Evolutionary conservation across 2,888 invertebrate genomes (phyloP).

Genomic region (Mallateleia sp.): DNA sequence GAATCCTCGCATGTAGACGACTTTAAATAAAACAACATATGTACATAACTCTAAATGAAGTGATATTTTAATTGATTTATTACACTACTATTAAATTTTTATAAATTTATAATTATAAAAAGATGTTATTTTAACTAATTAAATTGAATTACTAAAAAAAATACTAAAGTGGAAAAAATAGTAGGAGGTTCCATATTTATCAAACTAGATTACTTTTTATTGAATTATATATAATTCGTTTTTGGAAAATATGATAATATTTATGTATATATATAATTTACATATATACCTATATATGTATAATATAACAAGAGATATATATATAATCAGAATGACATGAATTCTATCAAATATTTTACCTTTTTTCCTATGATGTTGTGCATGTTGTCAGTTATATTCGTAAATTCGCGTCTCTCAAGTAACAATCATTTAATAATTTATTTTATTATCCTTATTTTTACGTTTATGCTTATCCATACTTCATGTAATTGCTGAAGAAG

Average conservation of each 20-base stretch:
- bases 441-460: constrained; percentile 68
- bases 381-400: constrained; percentile 78
- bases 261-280: constrained; percentile 76
- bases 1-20: constrained; percentile 5
- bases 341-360: constrained; percentile 87
- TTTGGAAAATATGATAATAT: constrained; percentile 88
- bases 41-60: constrained; percentile 29
- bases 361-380: constrained; percentile 84
- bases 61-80: constrained; percentile 6
- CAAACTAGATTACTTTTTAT: constrained; percentile 84
- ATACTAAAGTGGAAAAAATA: constrained; percentile 62
- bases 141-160: constrained; percentile 43
- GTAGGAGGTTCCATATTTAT: constrained; percentile 72
- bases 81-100: constrained; percentile 41
- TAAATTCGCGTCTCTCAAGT: constrained; percentile 74
- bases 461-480: constrained; percentile 58
- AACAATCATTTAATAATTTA: constrained; percentile 73
- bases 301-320: constrained; percentile 88
- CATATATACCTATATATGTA: constrained; percentile 86
- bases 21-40: background rate
- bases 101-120: too few species aligned
- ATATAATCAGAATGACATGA: constrained; percentile 88
- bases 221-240: constrained; percentile 89
- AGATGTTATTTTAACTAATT: too few species aligned
- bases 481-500: constrained; percentile 61